Conservation (phyloP, 35 echinoderm and acorn worm genomes). For the Ophiothrix spiculata region DNA sequence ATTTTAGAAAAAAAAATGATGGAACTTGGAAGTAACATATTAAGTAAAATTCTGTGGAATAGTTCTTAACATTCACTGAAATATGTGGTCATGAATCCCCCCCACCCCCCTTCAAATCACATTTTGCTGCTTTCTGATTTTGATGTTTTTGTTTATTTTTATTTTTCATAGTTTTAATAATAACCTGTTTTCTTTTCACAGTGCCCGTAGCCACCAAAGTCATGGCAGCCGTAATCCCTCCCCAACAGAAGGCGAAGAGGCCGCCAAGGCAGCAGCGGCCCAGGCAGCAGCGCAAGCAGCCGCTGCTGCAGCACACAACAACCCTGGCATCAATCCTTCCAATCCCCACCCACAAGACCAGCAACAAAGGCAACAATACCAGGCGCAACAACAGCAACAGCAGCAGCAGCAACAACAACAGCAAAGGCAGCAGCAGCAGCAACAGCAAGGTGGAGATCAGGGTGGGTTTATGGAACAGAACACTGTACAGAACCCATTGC, state of each 20-base stretch:
- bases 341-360: conserved; percentile 1
- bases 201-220: conserved; percentile 18
- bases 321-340: conserved; percentile 16
- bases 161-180: neutral
- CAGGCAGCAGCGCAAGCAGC: conserved; percentile 18
- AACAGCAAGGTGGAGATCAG: conserved; percentile 1
- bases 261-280: conserved; percentile 28
- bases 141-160: no score
- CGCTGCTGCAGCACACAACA: conserved; percentile 11
- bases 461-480: conserved; percentile 21
- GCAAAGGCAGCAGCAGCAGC: neutral
- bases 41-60: no score
- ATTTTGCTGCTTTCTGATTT: no score
- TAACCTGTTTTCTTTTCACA: neutral
- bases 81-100: no score
- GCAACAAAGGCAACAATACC: conserved; percentile 3
- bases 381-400: conserved; percentile 33
- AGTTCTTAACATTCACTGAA: no score
- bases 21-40: no score
- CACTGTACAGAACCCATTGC: conserved; percentile 72
- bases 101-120: no score
- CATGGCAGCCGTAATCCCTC: conserved; percentile 56
- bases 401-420: no score
- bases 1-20: no score
- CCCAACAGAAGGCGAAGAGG: conserved; percentile 54